These are phyloP conservation scores for Ips nitidus DNA, from an alignment of 1,140 invertebrate species.

Conservation along the genomic window DNA sequence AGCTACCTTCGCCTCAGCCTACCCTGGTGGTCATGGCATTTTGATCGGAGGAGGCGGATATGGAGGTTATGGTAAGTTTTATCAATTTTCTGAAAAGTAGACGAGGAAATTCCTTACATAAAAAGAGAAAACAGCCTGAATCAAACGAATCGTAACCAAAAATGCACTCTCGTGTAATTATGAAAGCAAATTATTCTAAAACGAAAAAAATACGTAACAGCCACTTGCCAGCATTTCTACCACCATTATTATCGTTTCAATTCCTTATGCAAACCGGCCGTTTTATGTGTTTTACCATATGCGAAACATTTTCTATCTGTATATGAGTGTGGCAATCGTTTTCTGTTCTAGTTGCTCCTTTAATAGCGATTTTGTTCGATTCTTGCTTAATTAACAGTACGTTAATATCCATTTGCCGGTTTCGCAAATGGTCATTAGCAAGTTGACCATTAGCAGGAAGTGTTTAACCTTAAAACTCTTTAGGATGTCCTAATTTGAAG, in stretches of 20 bases:
- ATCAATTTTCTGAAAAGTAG: neutral
- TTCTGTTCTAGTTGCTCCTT: conserved; percentile 31
- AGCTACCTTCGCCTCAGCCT: conserved; percentile 32
- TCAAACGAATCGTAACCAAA: conserved; percentile 5
- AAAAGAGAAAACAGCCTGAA: conserved; percentile 22
- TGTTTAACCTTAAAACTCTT: neutral
- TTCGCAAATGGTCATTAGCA: conserved; percentile 5
- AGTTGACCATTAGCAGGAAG: neutral
- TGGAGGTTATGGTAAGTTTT: conserved; percentile 26
- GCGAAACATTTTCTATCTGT: neutral
- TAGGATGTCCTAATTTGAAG: no score
- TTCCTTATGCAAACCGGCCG: conserved; percentile 22
- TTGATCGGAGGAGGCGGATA: conserved; percentile 15
- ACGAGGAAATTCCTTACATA: neutral
- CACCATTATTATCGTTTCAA: conserved; percentile 10
- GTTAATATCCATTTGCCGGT: neutral
- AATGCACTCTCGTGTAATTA: conserved; percentile 11
- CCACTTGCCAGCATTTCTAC: conserved; percentile 1
- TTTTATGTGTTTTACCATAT: conserved; percentile 9
- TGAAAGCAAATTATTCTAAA: conserved; percentile 10
- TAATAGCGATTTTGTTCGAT: conserved; percentile 21
- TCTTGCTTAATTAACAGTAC: conserved; percentile 7
- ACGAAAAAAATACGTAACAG: conserved; percentile 15
- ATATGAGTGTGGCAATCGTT: conserved; percentile 3
- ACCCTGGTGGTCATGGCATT: conserved; percentile 19